A percentile compares a stretch with the other conserved stretches of the same genome.
These are phyloP conservation scores for Hystrix cristata DNA, from an alignment of 2,113 vertebrate species.

Conservation along the genomic window DNA sequence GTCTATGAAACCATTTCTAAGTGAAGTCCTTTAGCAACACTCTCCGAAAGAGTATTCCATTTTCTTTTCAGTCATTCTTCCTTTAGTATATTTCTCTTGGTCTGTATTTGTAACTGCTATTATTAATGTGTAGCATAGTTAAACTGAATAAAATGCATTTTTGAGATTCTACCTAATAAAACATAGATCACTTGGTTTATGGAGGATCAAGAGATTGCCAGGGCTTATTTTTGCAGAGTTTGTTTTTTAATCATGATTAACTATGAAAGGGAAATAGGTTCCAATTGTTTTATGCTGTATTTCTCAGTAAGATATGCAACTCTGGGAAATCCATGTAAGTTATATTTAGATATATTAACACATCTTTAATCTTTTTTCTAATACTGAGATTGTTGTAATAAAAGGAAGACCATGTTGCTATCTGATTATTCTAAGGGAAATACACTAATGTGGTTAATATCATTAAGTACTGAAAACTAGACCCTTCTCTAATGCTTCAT, in stretches of 20 bases:
- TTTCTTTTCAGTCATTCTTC: background rate
- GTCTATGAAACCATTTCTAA: background rate
- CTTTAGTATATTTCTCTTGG: background rate
- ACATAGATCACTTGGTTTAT: background rate
- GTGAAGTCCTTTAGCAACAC: background rate
- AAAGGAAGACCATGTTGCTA: background rate
- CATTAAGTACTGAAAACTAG: background rate
- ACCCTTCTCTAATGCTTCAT: background rate
- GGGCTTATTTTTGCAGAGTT: background rate
- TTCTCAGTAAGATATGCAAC: background rate
- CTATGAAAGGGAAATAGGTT: background rate
- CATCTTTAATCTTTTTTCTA: conserved; percentile 37
- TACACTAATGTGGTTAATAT: background rate
- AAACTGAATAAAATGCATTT: background rate
- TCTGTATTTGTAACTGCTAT: background rate
- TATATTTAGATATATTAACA: background rate
- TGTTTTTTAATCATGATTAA: background rate
- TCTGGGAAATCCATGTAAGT: conserved; percentile 27
- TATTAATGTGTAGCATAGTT: background rate
- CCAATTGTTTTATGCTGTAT: background rate
- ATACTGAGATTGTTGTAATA: background rate
- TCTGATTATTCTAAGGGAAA: conserved; percentile 26
- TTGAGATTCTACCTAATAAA: background rate
- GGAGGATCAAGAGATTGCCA: background rate
- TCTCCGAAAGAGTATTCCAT: background rate